These are phyloP conservation scores for Hipposideros armiger DNA, from an alignment of 2,113 vertebrate species.

Conservation along the genomic window DNA sequence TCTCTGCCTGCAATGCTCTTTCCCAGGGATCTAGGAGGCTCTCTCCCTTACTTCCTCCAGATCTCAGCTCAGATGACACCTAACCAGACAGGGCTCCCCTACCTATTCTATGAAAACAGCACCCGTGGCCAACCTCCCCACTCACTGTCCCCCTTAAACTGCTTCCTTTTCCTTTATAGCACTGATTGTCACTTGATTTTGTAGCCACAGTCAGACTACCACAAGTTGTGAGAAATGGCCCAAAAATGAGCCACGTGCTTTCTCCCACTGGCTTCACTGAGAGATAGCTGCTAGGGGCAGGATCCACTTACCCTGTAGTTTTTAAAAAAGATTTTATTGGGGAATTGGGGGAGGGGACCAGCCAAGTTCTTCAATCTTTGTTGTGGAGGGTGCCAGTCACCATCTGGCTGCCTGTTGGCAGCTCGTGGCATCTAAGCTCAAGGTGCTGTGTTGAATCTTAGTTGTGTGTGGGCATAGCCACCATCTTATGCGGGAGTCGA, in stretches of 20 bases:
- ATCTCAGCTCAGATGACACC: neutral
- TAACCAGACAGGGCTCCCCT: neutral
- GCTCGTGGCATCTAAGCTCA: no score
- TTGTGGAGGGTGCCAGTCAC: no score
- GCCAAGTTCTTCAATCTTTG: no score
- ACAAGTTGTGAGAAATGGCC: neutral
- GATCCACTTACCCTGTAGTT: neutral
- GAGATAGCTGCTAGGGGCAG: neutral
- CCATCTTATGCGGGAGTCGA: no score
- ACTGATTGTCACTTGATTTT: neutral
- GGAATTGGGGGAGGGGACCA: no score
- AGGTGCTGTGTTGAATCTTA: no score
- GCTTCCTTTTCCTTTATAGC: neutral
- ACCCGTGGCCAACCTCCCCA: no score
- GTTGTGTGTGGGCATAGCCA: no score
- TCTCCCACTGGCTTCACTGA: neutral
- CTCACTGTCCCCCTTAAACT: fast-evolving
- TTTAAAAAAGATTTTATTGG: neutral
- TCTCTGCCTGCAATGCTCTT: neutral
- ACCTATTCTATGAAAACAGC: neutral
- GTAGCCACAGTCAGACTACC: neutral
- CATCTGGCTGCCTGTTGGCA: no score
- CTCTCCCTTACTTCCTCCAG: neutral
- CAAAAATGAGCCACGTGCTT: neutral
- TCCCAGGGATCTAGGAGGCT: neutral